Percentiles rank a stretch among this genome's conserved stretches.
Evolutionary conservation across 1,140 invertebrate genomes (phyloP).

Genomic region (Latrodectus geometricus): DNA sequence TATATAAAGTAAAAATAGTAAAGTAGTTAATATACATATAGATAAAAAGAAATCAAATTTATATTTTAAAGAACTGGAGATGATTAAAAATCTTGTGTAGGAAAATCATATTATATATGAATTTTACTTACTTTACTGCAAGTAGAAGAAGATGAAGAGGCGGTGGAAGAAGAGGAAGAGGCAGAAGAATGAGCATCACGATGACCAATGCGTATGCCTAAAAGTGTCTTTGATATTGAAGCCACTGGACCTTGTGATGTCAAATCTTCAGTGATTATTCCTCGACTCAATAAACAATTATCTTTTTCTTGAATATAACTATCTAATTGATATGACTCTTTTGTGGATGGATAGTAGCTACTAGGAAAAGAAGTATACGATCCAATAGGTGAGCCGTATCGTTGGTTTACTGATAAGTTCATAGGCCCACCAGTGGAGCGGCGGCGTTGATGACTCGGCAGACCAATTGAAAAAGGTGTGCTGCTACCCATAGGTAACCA

Average conservation of each 20-base stretch:
- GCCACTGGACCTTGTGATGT: conserved; percentile 60
- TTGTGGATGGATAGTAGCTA: conserved; percentile 43
- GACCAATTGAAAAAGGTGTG: conserved; percentile 24
- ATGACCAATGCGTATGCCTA: conserved; percentile 25
- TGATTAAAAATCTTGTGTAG: no score
- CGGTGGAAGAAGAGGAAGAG: conserved; percentile 37
- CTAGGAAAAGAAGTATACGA: conserved; percentile 62
- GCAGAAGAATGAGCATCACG: conserved; percentile 18
- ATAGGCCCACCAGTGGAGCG: conserved; percentile 38
- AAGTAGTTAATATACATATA: no score
- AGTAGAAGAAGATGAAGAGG: conserved; percentile 30
- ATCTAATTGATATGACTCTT: conserved; percentile 52
- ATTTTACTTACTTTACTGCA: conserved; percentile 25
- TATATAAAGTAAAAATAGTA: no score
- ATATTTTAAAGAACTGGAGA: no score
- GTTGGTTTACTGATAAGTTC: conserved; percentile 8
- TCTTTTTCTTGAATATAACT: conserved; percentile 55
- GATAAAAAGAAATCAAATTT: no score
- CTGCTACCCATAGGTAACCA: conserved; percentile 46
- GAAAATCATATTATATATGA: no score
- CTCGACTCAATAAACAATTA: conserved; percentile 42
- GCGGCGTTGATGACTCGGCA: conserved; percentile 26
- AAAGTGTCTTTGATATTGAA: conserved; percentile 47
- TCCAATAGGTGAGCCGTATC: conserved; percentile 54
- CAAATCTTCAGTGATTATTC: conserved; percentile 62